A percentile compares a stretch with the other conserved stretches of the same genome.
Conservation (phyloP, 1,140 invertebrate species). For the Philaenus spumarius region DNA sequence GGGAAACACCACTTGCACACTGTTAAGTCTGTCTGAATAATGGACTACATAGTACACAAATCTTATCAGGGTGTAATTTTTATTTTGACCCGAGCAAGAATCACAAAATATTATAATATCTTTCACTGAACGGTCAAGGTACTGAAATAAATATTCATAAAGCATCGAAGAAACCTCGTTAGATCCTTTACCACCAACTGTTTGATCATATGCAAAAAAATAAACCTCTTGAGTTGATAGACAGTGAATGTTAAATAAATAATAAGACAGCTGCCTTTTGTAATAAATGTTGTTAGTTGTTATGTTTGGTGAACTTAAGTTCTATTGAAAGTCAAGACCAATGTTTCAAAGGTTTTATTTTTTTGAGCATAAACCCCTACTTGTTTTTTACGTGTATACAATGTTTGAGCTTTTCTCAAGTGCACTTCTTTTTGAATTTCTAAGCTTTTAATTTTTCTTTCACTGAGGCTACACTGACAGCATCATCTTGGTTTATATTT, state of each 20-base stretch:
- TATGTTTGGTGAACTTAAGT: constrained; percentile 17
- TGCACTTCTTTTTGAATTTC: constrained; percentile 16
- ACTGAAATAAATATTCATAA: constrained; percentile 10
- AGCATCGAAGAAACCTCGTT: constrained; percentile 20
- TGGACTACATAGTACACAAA: constrained; percentile 16
- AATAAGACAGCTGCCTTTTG: constrained; percentile 16
- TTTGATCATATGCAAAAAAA: constrained; percentile 21
- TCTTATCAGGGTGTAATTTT: constrained; percentile 11
- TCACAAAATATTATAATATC: constrained; percentile 18
- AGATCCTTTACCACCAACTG: constrained; percentile 12
- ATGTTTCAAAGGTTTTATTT: constrained; percentile 17
- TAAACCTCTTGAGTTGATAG: background rate
- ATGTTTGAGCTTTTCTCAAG: constrained; percentile 21
- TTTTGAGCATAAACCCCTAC: constrained; percentile 15
- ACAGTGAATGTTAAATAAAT: constrained; percentile 18
- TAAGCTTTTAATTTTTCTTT: constrained; percentile 8
- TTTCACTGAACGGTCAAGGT: background rate
- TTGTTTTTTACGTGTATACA: constrained; percentile 26
- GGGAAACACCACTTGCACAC: constrained; percentile 5
- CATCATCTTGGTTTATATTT: constrained; percentile 14
- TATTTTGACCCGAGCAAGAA: constrained; percentile 17
- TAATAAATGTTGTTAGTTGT: constrained; percentile 24
- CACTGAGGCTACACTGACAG: constrained; percentile 11
- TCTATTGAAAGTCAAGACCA: constrained; percentile 27
- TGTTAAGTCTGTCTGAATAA: constrained; percentile 4